These are phyloP conservation scores for Nomada fucata DNA, from an alignment of 2,888 invertebrate species.

Conservation along the genomic window DNA sequence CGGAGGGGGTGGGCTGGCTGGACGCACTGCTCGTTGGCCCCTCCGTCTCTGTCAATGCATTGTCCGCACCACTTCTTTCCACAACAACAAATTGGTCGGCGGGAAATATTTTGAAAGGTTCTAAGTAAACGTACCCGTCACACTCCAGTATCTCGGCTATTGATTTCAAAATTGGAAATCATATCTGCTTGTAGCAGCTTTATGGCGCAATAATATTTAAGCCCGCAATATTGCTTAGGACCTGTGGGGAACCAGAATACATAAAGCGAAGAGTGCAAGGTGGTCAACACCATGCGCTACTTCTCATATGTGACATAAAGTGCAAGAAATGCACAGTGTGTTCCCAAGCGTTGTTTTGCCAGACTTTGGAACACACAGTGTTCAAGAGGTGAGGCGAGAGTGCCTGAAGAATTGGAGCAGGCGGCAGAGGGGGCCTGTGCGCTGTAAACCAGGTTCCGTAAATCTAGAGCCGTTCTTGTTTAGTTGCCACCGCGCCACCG, in stretches of 20 bases:
- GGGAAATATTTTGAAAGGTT: constrained; percentile 83
- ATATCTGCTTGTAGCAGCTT: constrained; percentile 69
- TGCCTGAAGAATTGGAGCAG: constrained; percentile 51
- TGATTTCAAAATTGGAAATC: constrained; percentile 72
- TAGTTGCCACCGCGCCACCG: constrained; percentile 73
- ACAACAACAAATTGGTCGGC: constrained; percentile 83
- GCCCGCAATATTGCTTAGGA: constrained; percentile 9
- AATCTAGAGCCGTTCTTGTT: constrained; percentile 64
- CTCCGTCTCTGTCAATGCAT: constrained; percentile 81
- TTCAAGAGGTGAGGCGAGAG: constrained; percentile 63
- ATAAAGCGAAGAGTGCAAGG: constrained; percentile 20
- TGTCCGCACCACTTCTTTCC: constrained; percentile 80
- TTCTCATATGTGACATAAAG: constrained; percentile 44
- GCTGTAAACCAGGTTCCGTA: constrained; percentile 46
- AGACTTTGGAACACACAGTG: constrained; percentile 55
- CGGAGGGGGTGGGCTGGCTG: constrained; percentile 78
- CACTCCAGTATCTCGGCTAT: constrained; percentile 82
- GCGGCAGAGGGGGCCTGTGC: constrained; percentile 64
- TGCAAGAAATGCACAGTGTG: constrained; percentile 26
- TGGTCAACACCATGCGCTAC: constrained; percentile 44
- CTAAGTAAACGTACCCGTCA: constrained; percentile 82
- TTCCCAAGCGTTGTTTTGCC: constrained; percentile 47
- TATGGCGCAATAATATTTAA: constrained; percentile 11
- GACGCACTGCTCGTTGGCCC: constrained; percentile 73
- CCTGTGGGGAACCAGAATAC: not conserved